Conservation (phyloP, 2,113 vertebrate species). For the Geothlypis trichas region DNA sequence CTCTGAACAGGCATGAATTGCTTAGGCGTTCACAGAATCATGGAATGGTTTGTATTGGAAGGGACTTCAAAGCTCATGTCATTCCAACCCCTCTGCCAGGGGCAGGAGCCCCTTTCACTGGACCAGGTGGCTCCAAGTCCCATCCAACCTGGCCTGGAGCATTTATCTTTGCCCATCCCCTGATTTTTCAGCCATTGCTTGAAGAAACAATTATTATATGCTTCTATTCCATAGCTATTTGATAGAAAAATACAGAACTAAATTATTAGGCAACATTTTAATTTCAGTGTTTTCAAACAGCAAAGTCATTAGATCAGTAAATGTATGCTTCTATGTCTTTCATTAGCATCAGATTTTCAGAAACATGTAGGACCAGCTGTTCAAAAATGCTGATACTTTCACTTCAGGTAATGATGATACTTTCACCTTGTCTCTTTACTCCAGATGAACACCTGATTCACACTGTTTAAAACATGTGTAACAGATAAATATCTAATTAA, state of each 20-base stretch:
- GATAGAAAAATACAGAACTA: background rate
- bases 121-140: background rate
- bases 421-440: background rate
- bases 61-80: background rate
- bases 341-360: background rate
- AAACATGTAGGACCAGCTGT: background rate
- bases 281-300: background rate
- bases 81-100: background rate
- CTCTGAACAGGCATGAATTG: background rate
- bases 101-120: background rate
- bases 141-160: rapidly evolving
- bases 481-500: background rate
- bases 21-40: background rate
- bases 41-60: background rate
- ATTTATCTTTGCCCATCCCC: background rate
- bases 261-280: background rate
- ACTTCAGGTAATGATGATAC: background rate
- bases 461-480: background rate
- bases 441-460: background rate
- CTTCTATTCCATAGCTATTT: background rate
- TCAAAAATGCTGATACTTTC: background rate
- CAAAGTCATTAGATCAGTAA: background rate
- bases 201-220: background rate
- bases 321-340: background rate
- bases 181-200: background rate